Percentiles rank a stretch among this genome's conserved stretches.
Conservation (phyloP, 2,888 invertebrate genomes). For the Zygaena filipendulae region DNA sequence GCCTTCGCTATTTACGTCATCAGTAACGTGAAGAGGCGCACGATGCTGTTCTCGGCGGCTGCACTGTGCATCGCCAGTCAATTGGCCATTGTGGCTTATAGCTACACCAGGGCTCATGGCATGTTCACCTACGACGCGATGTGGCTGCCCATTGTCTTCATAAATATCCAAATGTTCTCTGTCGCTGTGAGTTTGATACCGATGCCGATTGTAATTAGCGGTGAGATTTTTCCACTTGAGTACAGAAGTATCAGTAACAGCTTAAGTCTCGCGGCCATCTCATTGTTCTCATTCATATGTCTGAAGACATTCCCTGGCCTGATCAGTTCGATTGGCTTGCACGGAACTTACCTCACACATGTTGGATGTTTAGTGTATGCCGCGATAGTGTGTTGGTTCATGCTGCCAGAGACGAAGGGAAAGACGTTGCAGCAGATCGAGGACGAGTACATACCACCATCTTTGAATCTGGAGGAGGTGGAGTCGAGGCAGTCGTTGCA, state of each 20-base stretch:
- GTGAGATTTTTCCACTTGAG: conserved; percentile 73
- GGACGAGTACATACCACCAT: conserved; percentile 50
- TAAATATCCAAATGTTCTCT: conserved; percentile 64
- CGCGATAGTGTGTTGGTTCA: conserved; percentile 60
- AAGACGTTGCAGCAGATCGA: conserved; percentile 74
- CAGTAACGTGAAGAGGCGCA: conserved; percentile 66
- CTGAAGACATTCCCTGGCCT: conserved; percentile 71
- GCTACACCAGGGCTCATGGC: conserved; percentile 30
- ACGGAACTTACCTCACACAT: conserved; percentile 69
- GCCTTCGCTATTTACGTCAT: conserved; percentile 68
- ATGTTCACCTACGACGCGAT: conserved; percentile 30
- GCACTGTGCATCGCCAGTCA: conserved; percentile 66
- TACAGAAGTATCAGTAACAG: conserved; percentile 72
- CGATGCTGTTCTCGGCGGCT: conserved; percentile 68
- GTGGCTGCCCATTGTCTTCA: conserved; percentile 53
- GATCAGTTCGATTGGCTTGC: conserved; percentile 52
- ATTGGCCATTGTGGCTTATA: conserved; percentile 51
- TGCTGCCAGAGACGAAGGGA: conserved; percentile 74
- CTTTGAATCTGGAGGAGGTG: conserved; percentile 27
- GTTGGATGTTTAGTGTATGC: conserved; percentile 56
- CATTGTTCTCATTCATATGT: conserved; percentile 67
- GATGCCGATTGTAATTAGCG: conserved; percentile 75
- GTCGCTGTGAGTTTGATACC: conserved; percentile 70
- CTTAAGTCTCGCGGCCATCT: conserved; percentile 67
- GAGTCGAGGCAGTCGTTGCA: conserved; percentile 31